These are phyloP conservation scores for Caenorhabditis plicata DNA, from an alignment of 2,888 invertebrate species.

Conservation along the genomic window DNA sequence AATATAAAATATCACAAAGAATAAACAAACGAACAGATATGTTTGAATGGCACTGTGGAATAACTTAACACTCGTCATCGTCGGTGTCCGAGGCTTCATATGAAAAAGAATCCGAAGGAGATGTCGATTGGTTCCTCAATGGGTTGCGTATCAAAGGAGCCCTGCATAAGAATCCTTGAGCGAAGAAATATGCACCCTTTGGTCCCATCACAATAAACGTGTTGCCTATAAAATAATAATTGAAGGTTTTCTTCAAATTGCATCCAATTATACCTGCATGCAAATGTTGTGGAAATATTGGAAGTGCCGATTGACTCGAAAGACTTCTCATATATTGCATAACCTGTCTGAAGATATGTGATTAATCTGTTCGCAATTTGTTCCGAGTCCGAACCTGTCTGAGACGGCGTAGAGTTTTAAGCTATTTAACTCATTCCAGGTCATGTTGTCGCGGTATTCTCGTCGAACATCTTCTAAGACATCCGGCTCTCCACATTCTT, in stretches of 20 bases:
- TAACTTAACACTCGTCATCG: too few species aligned
- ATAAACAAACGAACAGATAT: too few species aligned
- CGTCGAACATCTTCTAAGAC: slow-evolving; percentile 1
- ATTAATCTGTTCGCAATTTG: too few species aligned
- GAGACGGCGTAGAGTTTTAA: slow-evolving; percentile 14
- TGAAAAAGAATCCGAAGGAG: slow-evolving; percentile 18
- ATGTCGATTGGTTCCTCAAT: background rate
- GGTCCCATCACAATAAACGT: slow-evolving; percentile 16
- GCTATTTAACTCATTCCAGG: slow-evolving; percentile 4
- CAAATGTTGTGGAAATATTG: slow-evolving; percentile 24
- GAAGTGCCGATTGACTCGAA: slow-evolving; percentile 13
- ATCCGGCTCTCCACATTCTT: slow-evolving; percentile 8
- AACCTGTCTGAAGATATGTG: slow-evolving; percentile 21
- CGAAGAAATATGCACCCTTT: slow-evolving; percentile 24
- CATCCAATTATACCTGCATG: background rate
- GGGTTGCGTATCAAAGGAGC: slow-evolving; percentile 14
- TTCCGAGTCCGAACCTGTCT: slow-evolving; percentile 1
- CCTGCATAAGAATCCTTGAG: slow-evolving; percentile 17
- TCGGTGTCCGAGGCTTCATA: slow-evolving; percentile 33
- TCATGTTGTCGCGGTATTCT: slow-evolving; percentile 7
- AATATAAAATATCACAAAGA: too few species aligned
- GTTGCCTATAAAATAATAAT: background rate
- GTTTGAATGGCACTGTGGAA: too few species aligned
- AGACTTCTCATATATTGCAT: slow-evolving; percentile 27
- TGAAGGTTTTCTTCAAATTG: background rate